Conservation (phyloP, 2,888 invertebrate genomes). For the Neria commutata region DNA sequence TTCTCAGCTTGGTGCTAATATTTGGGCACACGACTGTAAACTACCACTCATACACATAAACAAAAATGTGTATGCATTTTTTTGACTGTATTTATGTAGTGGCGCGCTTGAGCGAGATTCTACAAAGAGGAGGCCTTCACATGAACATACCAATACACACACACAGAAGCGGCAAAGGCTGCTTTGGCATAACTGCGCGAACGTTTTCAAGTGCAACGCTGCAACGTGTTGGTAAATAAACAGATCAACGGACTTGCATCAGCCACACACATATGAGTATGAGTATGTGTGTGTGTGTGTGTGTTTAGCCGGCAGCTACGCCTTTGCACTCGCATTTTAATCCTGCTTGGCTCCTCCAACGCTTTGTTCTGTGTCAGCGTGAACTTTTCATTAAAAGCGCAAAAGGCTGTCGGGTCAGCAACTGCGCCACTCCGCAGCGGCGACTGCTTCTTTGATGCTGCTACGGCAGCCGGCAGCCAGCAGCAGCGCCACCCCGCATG, state of each 20-base stretch:
- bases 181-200: too few relatives aligned
- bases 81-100: too few relatives aligned
- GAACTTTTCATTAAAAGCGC: conserved; percentile 1
- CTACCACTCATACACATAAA: neutral
- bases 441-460: too few relatives aligned
- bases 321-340: neutral
- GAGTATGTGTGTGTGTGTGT: too few relatives aligned
- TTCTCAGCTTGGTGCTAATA: too few relatives aligned
- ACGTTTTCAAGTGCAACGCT: conserved; percentile 1
- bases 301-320: neutral
- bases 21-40: neutral
- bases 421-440: too few relatives aligned
- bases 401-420: too few relatives aligned
- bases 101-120: too few relatives aligned
- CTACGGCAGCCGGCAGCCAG: neutral
- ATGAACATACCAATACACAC: neutral
- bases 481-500: neutral
- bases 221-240: neutral
- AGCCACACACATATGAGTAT: too few relatives aligned
- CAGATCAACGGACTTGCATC: neutral
- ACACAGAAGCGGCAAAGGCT: neutral
- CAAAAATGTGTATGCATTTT: too few relatives aligned
- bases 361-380: too few relatives aligned
- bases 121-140: too few relatives aligned
- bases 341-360: neutral